Conservation (phyloP, 2,797 vertebrate genomes). For the Enteromius fasciolatus region DNA sequence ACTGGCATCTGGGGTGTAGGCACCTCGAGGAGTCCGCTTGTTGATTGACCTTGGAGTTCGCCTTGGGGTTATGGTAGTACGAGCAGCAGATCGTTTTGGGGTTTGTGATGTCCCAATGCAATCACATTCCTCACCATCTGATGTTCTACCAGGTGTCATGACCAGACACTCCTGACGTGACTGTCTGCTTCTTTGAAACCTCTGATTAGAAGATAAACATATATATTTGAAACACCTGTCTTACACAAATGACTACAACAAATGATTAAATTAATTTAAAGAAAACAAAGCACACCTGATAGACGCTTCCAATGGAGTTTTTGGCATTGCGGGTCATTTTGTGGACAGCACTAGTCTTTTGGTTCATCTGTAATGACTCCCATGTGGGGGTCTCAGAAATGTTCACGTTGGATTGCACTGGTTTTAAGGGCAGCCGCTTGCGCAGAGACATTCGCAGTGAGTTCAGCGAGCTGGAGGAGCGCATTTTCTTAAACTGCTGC, state of each 20-base stretch:
- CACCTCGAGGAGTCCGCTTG: slow-evolving; percentile 50
- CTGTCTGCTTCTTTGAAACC: slow-evolving; percentile 73
- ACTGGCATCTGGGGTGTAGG: slow-evolving; percentile 61
- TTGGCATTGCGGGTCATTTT: slow-evolving; percentile 82
- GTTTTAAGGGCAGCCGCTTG: slow-evolving; percentile 83
- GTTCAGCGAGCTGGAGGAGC: slow-evolving; percentile 79
- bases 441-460: slow-evolving; percentile 85
- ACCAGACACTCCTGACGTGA: slow-evolving; percentile 78
- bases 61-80: slow-evolving; percentile 60
- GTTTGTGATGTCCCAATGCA: slow-evolving; percentile 59
- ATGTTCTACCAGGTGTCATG: slow-evolving; percentile 66
- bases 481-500: slow-evolving; percentile 74
- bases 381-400: slow-evolving; percentile 74
- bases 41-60: slow-evolving; percentile 68
- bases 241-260: background rate
- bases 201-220: slow-evolving; percentile 64
- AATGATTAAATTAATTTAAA: background rate
- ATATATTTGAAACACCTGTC: background rate
- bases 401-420: slow-evolving; percentile 77
- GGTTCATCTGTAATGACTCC: slow-evolving; percentile 76
- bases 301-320: slow-evolving; percentile 81
- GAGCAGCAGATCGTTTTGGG: slow-evolving; percentile 64
- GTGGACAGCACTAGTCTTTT: slow-evolving; percentile 73
- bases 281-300: slow-evolving; percentile 78
- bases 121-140: slow-evolving; percentile 63